These are phyloP conservation scores for Atherinomorus stipes DNA, from an alignment of 2,113 vertebrate genomes.

Conservation along the genomic window DNA sequence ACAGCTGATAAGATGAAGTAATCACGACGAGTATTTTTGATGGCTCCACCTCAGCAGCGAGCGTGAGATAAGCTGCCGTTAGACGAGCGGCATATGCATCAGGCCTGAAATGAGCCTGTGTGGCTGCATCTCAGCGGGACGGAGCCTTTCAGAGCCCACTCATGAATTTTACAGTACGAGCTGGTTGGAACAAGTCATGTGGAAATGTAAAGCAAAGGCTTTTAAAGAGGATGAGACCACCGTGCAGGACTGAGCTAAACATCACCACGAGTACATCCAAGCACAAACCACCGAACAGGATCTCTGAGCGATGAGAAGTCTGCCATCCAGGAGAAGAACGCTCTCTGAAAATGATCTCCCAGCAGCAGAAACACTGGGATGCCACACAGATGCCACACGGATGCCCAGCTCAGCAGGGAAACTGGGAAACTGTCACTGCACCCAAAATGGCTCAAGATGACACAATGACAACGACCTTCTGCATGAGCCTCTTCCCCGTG, in stretches of 20 bases:
- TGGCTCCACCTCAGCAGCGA: constrained; percentile 12
- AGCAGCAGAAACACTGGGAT: no score
- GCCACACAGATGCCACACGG: constrained; percentile 1
- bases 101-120: constrained; percentile 47
- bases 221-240: constrained; percentile 53
- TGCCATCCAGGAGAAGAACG: neutral
- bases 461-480: neutral
- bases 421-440: constrained; percentile 3
- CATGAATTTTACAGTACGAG: constrained; percentile 81
- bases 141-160: constrained; percentile 73
- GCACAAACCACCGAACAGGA: constrained; percentile 12
- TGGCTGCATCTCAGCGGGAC: constrained; percentile 59
- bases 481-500: neutral
- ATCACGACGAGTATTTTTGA: constrained; percentile 1
- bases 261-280: constrained; percentile 27
- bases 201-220: constrained; percentile 72
- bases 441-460: neutral
- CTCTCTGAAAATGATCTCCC: constrained; percentile 17
- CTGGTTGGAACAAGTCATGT: constrained; percentile 60
- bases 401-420: neutral
- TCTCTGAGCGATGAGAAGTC: constrained; percentile 18
- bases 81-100: constrained; percentile 60
- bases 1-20: no score
- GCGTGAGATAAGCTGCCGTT: constrained; percentile 22
- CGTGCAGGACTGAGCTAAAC: constrained; percentile 55